Conservation (phyloP, 1,140 invertebrate genomes). For the Maconellicoccus hirsutus region DNA sequence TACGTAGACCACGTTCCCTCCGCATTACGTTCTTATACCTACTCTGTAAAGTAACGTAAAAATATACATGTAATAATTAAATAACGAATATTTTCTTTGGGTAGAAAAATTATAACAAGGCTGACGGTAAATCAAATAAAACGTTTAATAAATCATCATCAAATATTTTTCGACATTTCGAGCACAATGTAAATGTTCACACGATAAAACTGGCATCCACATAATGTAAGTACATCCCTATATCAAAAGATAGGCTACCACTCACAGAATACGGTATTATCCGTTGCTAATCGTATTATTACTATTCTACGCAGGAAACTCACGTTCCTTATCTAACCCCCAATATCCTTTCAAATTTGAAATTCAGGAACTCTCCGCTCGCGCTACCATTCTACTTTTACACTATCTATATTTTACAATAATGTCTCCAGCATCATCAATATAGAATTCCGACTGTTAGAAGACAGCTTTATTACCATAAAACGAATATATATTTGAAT, state of each 20-base stretch:
- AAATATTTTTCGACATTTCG: background rate
- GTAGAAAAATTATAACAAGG: no score
- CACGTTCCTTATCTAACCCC: slow-evolving; percentile 7
- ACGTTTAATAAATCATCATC: no score
- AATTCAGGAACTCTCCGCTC: background rate
- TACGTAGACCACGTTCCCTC: no score
- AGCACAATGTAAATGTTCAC: slow-evolving; percentile 9
- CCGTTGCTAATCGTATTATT: slow-evolving; percentile 3
- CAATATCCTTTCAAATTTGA: slow-evolving; percentile 4
- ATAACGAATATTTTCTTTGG: no score
- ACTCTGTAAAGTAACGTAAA: no score
- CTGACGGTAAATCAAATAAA: no score
- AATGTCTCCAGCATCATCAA: slow-evolving; percentile 7
- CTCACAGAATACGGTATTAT: background rate
- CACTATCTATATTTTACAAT: slow-evolving; percentile 9
- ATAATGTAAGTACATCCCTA: background rate
- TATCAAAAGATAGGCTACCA: slow-evolving; percentile 1
- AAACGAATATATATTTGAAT: slow-evolving; percentile 1
- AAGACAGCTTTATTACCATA: slow-evolving; percentile 9
- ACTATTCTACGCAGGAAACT: slow-evolving; percentile 7
- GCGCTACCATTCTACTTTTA: background rate
- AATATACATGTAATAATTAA: no score
- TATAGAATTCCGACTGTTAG: slow-evolving; percentile 3
- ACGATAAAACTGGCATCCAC: background rate
- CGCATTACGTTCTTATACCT: no score